Evolutionary conservation across 2,888 invertebrate species (phyloP), one percentile per base, ranked within the genome.

Genomic region (Tachina lurida): DNA sequence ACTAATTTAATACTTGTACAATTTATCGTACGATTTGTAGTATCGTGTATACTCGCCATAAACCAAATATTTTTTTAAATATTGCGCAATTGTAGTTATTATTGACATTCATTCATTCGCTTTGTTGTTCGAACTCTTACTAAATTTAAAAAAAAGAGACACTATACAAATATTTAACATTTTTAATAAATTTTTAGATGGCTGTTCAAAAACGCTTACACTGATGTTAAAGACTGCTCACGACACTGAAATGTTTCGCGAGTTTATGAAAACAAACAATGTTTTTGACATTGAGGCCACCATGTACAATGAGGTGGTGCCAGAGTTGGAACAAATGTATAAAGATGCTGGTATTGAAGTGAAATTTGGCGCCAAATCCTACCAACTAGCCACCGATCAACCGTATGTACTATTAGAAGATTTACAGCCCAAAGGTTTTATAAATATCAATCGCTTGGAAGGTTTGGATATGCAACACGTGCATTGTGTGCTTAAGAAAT

Each of bases 141-240:
- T 31, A 31, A 31, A 31, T 31, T 31, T 2, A 7, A 31, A 7
- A 7, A 31, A 31, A 31, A 31, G 31, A 31, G 31, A 31, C 31
- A 31, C 31, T 31, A 31, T 31, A 31, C 31, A 31, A 31, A 31
- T 7, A 31, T 31, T 31, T 0, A 31, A 31, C 7, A 31, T 7
- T 31, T 31, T 31, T 31, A 31, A 31, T 31, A 7, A 31, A 65
- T 13, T 47, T 84, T 15, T 39, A 87, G 87, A 86, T 83, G 82
- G 75, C 22, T 84, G 82, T 39, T 70, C 49, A 9, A 87, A 81
- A 77, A 79, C 75, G 10, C 58, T 88, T 7, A 88, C 88, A 7
- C 89, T 89, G 39, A 89, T 91, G 85, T 79, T 91, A 8, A 91
- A 91, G 79, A 88, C 90, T n/a, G 89, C 91, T 5, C 81, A 89